Conservation (phyloP, 2,888 invertebrate species). For the Epistrophe eligans region DNA sequence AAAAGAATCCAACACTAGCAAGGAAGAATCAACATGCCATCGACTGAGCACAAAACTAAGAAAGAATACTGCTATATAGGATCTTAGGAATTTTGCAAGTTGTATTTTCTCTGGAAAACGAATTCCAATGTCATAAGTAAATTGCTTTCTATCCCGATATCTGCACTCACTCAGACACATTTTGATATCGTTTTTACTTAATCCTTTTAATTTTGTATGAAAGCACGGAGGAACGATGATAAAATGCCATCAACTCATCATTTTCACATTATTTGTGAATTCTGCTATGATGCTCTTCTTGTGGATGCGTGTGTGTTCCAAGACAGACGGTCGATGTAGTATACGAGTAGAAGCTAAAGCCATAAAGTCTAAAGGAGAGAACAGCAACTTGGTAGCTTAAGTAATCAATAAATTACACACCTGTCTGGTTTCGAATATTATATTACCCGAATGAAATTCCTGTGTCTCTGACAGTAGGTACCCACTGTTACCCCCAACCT, state of each 20-base stretch:
- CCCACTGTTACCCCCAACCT: not conserved
- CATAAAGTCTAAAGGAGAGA: constrained; percentile 59
- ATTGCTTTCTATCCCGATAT: constrained; percentile 66
- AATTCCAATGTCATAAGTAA: constrained; percentile 69
- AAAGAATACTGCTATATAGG: not conserved
- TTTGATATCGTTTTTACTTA: constrained; percentile 68
- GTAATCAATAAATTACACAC: constrained; percentile 83
- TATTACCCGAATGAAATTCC: constrained; percentile 73
- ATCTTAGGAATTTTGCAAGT: constrained; percentile 60
- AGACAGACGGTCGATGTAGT: constrained; percentile 42
- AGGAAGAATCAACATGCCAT: constrained; percentile 43
- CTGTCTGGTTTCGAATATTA: constrained; percentile 81
- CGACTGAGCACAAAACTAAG: constrained; percentile 47
- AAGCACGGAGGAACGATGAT: constrained; percentile 54
- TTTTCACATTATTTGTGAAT: constrained; percentile 69
- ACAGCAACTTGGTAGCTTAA: constrained; percentile 73
- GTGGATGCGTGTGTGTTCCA: not conserved
- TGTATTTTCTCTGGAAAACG: constrained; percentile 32
- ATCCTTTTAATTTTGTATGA: constrained; percentile 72
- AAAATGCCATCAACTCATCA: constrained; percentile 71
- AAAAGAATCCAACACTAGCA: constrained; percentile 2
- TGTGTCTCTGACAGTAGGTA: constrained; percentile 42
- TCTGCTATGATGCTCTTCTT: constrained; percentile 17
- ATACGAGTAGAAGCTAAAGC: constrained; percentile 48
- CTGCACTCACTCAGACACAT: constrained; percentile 69